Base-by-base conservation (phyloP, 2,113 vertebrate genomes). In the Pipa parva region DNA sequence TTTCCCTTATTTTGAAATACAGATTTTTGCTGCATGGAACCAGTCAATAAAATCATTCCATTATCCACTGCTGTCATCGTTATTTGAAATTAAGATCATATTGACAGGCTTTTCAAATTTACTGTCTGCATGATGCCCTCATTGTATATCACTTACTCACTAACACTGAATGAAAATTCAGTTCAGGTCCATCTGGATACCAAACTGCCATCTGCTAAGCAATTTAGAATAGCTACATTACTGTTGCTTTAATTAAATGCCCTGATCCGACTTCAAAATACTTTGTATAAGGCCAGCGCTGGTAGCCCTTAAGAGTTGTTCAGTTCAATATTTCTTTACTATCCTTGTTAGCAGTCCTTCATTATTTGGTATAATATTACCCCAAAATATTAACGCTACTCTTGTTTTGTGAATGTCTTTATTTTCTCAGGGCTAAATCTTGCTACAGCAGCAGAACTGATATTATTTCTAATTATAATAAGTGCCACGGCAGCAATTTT, bases 61-160 rank as follows among this genome's bases (percentile, higher is more conserved):
- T 39, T 20, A 45, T 39, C 56, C 13, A 22, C 45, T 37, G 21
- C 54, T 61, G 18, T 54, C 33, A 45, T 45, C 49, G 31, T 55
- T 61, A 69, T 61, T 69, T 69, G 20, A 42, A 69, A 69, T 69
- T 17, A 54, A 69, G 61, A 69, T 69, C 36, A 27, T 61, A 69
- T 69, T 69, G 66, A 69, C 66, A 69, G 66, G 46, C 66, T 45
- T 61, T n/a, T 36, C 31, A 54, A 25, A 61, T 69, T 60, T 29
- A 22, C n/a, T 20, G 13, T 29, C 28, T 37, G 33, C 66, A 50
- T 61, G 57, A 61, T 61, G 57, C 58, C 46, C 48, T 52, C 29
- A 45, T 45, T 15, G 36, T 36, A n/a, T 60, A 61, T 69, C 66
- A 69, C 57, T 61, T 69, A 61, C 66, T 61, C 36, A 12, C 31